Evolutionary conservation across 2,113 vertebrate genomes (phyloP).

Genomic region (Alces alces): DNA sequence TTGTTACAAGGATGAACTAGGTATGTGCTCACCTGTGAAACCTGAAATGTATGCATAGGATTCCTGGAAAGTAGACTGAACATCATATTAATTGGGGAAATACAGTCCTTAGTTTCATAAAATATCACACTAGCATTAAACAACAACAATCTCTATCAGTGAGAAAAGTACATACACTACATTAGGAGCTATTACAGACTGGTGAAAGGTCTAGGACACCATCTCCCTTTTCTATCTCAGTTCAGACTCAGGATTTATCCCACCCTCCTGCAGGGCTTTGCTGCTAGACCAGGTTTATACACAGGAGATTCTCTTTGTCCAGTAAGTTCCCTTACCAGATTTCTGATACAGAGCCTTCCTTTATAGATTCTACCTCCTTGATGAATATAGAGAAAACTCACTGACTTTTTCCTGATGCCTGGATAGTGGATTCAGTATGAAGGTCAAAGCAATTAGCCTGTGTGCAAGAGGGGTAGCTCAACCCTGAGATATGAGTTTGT

Average conservation of each 20-base stretch:
- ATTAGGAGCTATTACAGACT: background rate
- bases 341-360: background rate
- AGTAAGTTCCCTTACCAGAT: background rate
- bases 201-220: background rate
- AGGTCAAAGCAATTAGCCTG: background rate
- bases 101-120: background rate
- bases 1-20: background rate
- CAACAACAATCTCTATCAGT: background rate
- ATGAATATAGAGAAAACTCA: background rate
- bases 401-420: background rate
- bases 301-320: background rate
- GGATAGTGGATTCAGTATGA: background rate
- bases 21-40: background rate
- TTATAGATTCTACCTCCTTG: background rate
- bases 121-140: background rate
- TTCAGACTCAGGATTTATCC: background rate
- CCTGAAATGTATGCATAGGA: background rate
- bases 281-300: background rate
- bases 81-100: background rate
- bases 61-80: background rate
- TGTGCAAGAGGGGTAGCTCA: background rate
- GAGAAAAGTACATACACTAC: background rate
- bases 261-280: background rate
- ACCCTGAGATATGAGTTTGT: background rate
- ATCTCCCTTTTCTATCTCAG: background rate